Conservation (phyloP, 1,140 invertebrate genomes). For the Drosophila nikananu region DNA sequence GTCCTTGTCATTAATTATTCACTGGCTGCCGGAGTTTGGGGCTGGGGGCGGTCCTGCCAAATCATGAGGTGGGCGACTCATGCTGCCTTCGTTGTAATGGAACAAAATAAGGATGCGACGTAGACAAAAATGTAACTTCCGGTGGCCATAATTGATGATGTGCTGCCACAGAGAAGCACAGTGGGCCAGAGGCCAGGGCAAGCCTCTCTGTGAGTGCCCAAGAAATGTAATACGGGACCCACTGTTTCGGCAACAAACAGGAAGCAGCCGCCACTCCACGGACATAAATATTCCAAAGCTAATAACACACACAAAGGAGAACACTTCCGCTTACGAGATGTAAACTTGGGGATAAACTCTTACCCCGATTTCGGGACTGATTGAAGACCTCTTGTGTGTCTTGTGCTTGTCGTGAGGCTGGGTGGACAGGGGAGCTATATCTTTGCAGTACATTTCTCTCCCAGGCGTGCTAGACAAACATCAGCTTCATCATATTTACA, state of each 20-base stretch:
- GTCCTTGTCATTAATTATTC: slow-evolving; percentile 70
- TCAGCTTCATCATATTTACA: slow-evolving; percentile 78
- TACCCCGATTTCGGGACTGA: slow-evolving; percentile 42
- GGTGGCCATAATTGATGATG: slow-evolving; percentile 79
- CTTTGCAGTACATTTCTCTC: slow-evolving; percentile 5
- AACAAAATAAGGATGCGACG: slow-evolving; percentile 66
- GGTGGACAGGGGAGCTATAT: background rate
- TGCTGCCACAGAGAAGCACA: slow-evolving; percentile 41
- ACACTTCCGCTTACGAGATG: slow-evolving; percentile 71
- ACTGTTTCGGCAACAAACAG: slow-evolving; percentile 43
- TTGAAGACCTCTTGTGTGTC: slow-evolving; percentile 59
- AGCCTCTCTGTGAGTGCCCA: background rate
- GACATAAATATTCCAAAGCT: slow-evolving; percentile 73
- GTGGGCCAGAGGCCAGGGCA: background rate
- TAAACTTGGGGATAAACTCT: slow-evolving; percentile 52
- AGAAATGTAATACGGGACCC: slow-evolving; percentile 19
- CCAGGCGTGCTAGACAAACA: slow-evolving; percentile 29
- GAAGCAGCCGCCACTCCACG: slow-evolving; percentile 57
- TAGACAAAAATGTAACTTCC: slow-evolving; percentile 72
- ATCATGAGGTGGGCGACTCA: slow-evolving; percentile 41
- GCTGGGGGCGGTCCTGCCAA: slow-evolving; percentile 4
- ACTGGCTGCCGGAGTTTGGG: slow-evolving; percentile 22
- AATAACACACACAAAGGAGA: slow-evolving; percentile 64
- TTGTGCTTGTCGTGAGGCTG: slow-evolving; percentile 12
- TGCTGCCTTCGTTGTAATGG: slow-evolving; percentile 41